These are phyloP conservation scores for Griposia aprilina DNA, from an alignment of 2,888 invertebrate species.

Conservation along the genomic window DNA sequence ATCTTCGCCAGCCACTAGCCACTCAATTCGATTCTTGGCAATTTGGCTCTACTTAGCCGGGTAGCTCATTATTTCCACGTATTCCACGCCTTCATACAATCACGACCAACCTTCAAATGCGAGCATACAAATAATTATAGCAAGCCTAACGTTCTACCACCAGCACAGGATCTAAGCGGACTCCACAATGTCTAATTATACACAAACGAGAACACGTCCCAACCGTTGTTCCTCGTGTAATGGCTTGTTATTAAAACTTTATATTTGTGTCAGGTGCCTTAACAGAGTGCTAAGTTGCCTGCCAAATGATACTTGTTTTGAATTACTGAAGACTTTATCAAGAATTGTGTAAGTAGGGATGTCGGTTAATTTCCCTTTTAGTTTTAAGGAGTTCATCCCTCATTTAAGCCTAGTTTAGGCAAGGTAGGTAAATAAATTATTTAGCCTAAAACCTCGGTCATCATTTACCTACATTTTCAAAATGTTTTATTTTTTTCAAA, in stretches of 20 bases:
- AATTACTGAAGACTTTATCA: conserved; percentile 57
- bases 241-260: conserved; percentile 70
- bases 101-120: background rate
- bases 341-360: conserved; percentile 49
- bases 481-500: background rate
- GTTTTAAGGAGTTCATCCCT: conserved; percentile 1
- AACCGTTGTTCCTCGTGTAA: conserved; percentile 59
- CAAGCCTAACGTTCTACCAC: conserved; percentile 16
- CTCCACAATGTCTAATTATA: conserved; percentile 67
- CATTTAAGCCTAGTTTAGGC: background rate
- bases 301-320: conserved; percentile 58
- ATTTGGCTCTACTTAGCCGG: background rate
- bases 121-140: background rate
- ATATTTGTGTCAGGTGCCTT: conserved; percentile 66
- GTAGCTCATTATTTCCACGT: background rate
- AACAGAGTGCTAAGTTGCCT: conserved; percentile 66
- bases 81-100: background rate
- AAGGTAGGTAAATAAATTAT: background rate
- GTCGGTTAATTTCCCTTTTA: conserved; percentile 44
- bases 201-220: conserved; percentile 61
- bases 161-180: conserved; percentile 57
- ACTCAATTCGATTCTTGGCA: background rate
- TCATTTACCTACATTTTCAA: background rate
- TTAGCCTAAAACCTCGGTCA: background rate
- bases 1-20: background rate